Evolutionary conservation across 2,888 invertebrate genomes (phyloP).

Genomic region (Dichetophora obliterata): DNA sequence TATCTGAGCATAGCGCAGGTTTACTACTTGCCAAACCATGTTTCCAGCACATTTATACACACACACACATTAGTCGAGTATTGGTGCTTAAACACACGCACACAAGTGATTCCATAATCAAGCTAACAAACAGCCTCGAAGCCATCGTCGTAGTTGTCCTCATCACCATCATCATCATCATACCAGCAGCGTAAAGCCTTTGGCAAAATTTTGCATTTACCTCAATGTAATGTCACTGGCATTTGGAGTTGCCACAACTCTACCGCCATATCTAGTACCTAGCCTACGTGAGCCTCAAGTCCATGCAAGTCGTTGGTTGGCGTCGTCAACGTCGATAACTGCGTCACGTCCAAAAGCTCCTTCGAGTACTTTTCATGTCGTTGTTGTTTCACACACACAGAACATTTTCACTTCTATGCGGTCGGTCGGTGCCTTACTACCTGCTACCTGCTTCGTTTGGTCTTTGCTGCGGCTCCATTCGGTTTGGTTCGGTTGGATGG

Average conservation of each 20-base stretch:
- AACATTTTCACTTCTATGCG: constrained; percentile 8
- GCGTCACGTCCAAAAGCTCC: not conserved
- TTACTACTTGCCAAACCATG: constrained; percentile 18
- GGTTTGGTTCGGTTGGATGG: not conserved
- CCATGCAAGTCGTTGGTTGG: constrained; percentile 6
- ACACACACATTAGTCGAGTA: not conserved
- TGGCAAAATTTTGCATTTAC: constrained; percentile 66
- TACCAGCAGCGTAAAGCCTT: not conserved
- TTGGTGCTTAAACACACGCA: not conserved
- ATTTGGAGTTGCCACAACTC: constrained; percentile 47
- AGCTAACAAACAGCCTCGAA: not conserved
- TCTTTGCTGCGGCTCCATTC: not conserved
- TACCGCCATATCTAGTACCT: not conserved
- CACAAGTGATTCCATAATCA: constrained; percentile 19
- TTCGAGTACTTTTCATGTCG: not conserved
- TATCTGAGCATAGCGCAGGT: not conserved
- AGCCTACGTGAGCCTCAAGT: constrained; percentile 12
- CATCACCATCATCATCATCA: not conserved
- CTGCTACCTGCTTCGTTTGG: not conserved
- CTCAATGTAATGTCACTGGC: constrained; percentile 65
- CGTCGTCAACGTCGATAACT: not conserved
- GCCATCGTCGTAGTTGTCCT: not conserved
- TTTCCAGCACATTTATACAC: not conserved
- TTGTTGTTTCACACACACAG: not conserved
- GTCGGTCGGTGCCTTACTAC: not conserved